A percentile compares a stretch with the other conserved stretches of the same genome.
Evolutionary conservation across 2,888 invertebrate genomes (phyloP).

Genomic region (Sarcophaga caerulescens): DNA sequence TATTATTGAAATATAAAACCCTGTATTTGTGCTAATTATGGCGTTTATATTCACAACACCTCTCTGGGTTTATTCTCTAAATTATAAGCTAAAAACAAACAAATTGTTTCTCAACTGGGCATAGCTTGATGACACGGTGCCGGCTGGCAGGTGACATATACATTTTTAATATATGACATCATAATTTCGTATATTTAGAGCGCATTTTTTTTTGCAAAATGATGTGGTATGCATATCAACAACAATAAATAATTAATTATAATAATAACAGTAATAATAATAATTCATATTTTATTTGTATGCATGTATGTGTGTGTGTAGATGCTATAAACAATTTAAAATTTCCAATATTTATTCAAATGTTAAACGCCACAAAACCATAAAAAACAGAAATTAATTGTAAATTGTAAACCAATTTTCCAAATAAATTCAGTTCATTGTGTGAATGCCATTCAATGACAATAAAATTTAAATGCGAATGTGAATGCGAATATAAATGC

Average conservation of each 20-base stretch:
- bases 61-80: neutral
- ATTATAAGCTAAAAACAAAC: neutral
- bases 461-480: neutral
- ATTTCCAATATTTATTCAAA: slow-evolving; percentile 61
- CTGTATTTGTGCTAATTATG: neutral
- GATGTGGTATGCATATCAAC: neutral
- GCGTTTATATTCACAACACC: neutral
- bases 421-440: slow-evolving; percentile 7
- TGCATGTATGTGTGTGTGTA: too few relatives aligned
- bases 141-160: neutral
- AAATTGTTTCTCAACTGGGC: slow-evolving; percentile 2
- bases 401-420: neutral
- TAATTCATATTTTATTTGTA: too few relatives aligned
- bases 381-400: neutral
- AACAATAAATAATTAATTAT: slow-evolving; percentile 1
- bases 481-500: too few relatives aligned
- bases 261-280: neutral
- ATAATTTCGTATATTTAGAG: slow-evolving; percentile 6
- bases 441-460: slow-evolving; percentile 27
- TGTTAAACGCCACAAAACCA: slow-evolving; percentile 39
- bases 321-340: neutral
- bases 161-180: slow-evolving; percentile 46
- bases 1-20: too few relatives aligned
- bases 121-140: neutral
- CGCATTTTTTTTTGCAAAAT: slow-evolving; percentile 34